These are phyloP conservation scores for Hipposideros armiger DNA, from an alignment of 2,113 vertebrate genomes.

Conservation along the genomic window DNA sequence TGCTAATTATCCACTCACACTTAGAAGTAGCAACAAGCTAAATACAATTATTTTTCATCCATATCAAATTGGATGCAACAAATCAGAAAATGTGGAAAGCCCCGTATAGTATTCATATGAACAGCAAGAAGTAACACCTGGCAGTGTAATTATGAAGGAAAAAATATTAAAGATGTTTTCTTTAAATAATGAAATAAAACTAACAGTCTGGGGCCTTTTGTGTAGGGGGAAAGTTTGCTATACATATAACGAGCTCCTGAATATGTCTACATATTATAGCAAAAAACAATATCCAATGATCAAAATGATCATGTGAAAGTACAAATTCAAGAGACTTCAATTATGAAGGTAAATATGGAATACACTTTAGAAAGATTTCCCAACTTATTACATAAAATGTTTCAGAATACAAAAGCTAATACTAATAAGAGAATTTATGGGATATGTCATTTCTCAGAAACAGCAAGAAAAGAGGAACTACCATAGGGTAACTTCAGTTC, in stretches of 20 bases:
- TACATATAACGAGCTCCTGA: not conserved
- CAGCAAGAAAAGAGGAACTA: not conserved
- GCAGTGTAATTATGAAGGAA: not conserved
- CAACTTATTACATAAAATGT: not conserved
- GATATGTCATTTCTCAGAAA: not conserved
- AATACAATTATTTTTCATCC: not conserved
- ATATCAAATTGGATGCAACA: not conserved
- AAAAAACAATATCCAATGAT: not conserved
- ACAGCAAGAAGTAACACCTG: not conserved
- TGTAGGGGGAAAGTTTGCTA: not conserved
- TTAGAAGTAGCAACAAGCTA: not conserved
- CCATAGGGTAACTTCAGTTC: not conserved
- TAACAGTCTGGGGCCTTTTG: not conserved
- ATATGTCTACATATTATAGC: not conserved
- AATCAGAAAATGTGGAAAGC: slow-evolving; percentile 14
- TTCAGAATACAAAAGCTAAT: slow-evolving; percentile 21
- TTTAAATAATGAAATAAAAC: not conserved
- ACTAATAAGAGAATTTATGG: not conserved
- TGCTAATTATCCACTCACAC: not conserved
- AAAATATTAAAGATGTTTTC: not conserved
- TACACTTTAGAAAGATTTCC: not conserved
- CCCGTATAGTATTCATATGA: not conserved
- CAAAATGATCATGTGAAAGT: not conserved
- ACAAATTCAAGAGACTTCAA: not conserved
- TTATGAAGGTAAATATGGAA: not conserved